Conservation (phyloP, 2,888 invertebrate species). For the Suillia variegata region DNA sequence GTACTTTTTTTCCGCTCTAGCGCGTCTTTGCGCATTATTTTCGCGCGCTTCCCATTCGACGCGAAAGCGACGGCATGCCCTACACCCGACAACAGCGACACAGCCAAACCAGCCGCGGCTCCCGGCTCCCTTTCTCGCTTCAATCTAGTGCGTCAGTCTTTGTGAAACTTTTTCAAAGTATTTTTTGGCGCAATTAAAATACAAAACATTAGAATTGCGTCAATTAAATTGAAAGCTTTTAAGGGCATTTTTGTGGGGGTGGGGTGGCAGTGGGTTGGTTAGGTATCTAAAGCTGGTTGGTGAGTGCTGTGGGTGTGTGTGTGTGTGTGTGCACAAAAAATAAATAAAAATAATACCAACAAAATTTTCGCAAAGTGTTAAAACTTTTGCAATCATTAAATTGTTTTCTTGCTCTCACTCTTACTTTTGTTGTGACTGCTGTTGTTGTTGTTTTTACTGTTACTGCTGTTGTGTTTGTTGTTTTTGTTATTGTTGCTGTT, state of each 20-base stretch:
- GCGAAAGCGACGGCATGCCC: background rate
- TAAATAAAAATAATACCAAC: too few species aligned
- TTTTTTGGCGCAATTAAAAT: slow-evolving; percentile 17
- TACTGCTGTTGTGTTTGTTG: background rate
- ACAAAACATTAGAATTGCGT: slow-evolving; percentile 24
- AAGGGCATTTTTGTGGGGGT: slow-evolving; percentile 24
- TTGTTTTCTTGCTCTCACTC: slow-evolving; percentile 7
- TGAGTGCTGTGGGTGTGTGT: background rate
- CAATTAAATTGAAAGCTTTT: slow-evolving; percentile 34
- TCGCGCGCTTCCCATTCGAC: background rate
- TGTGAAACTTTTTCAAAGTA: slow-evolving; percentile 8
- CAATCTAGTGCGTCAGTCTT: background rate
- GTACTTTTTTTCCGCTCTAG: slow-evolving; percentile 14
- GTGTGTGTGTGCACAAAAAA: background rate
- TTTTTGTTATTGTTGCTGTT: slow-evolving; percentile 10
- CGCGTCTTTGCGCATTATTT: slow-evolving; percentile 10
- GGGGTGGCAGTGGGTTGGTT: background rate
- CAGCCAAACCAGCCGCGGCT: too few species aligned
- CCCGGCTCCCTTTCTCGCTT: too few species aligned
- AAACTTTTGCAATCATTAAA: slow-evolving; percentile 24
- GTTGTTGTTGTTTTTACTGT: slow-evolving; percentile 7
- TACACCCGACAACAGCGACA: background rate
- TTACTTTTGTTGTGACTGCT: background rate
- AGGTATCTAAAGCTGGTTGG: too few species aligned
- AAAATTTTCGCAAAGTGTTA: slow-evolving; percentile 15